Conservation (phyloP, 2,888 invertebrate genomes). For the Eristalinus sepulchralis region DNA sequence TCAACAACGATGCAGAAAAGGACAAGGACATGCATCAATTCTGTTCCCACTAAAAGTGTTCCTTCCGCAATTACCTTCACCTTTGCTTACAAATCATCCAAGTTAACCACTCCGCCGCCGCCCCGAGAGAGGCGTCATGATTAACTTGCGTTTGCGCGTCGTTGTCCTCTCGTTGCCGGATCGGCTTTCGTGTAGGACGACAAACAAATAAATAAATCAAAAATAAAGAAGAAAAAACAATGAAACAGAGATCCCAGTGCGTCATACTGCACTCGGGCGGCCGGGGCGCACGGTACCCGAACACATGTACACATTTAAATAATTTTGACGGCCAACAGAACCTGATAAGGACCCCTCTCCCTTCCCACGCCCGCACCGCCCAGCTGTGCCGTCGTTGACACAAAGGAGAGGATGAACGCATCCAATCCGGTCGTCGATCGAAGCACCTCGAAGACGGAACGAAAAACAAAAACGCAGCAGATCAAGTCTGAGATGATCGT, state of each 20-base stretch:
- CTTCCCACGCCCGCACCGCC: background rate
- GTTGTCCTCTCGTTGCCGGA: constrained; percentile 38
- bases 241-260: background rate
- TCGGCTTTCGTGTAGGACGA: constrained; percentile 16
- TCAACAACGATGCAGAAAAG: background rate
- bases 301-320: constrained; percentile 59
- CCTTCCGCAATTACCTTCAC: constrained; percentile 64
- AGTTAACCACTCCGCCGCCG: constrained; percentile 10
- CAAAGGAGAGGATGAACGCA: constrained; percentile 54
- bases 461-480: constrained; percentile 48
- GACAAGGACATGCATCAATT: background rate
- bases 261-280: constrained; percentile 24
- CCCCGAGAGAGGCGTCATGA: constrained; percentile 59
- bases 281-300: background rate
- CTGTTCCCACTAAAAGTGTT: constrained; percentile 35
- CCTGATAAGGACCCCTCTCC: constrained; percentile 55
- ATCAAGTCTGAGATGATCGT: constrained; percentile 61
- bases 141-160: constrained; percentile 67
- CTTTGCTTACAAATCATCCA: constrained; percentile 57
- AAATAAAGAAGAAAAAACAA: background rate
- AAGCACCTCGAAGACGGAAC: constrained; percentile 38
- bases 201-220: constrained; percentile 25
- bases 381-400: constrained; percentile 45
- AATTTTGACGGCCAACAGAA: constrained; percentile 69
- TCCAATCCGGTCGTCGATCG: constrained; percentile 36